Evolutionary conservation across 2,888 invertebrate species (phyloP).

Genomic region (Epinotia ramella): DNA sequence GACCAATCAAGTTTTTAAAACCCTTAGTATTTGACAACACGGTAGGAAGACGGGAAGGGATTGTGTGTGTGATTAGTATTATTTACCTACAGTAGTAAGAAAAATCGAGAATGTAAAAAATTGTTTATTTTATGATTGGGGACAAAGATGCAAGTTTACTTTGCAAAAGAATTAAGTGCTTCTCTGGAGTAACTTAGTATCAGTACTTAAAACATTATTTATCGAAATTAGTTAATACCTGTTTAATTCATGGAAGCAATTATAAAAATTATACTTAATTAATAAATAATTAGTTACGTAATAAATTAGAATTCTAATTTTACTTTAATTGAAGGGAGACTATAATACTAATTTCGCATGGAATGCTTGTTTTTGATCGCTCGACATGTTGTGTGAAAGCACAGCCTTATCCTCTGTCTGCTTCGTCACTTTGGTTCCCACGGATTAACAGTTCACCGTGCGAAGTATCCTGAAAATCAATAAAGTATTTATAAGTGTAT

Average conservation of each 20-base stretch:
- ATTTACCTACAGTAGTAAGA: not conserved
- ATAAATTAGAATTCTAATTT: conserved; percentile 15
- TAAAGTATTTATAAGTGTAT: conserved; percentile 12
- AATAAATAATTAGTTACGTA: conserved; percentile 26
- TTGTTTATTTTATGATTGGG: conserved; percentile 10
- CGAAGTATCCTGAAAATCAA: conserved; percentile 72
- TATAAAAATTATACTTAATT: conserved; percentile 24
- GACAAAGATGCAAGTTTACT: not conserved
- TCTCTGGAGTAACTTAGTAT: not conserved
- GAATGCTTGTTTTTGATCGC: conserved; percentile 28
- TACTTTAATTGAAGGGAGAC: conserved; percentile 3
- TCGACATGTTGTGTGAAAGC: conserved; percentile 10
- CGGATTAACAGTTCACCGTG: conserved; percentile 72
- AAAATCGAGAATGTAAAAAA: conserved; percentile 8
- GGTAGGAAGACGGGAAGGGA: too few species aligned
- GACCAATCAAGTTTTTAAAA: too few species aligned
- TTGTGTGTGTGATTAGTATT: too few species aligned
- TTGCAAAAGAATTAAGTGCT: not conserved
- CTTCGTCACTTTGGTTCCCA: conserved; percentile 13
- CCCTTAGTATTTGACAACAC: too few species aligned
- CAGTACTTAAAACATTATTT: conserved; percentile 30
- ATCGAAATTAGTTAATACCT: conserved; percentile 14
- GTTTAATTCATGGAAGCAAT: not conserved
- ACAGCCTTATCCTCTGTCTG: conserved; percentile 27
- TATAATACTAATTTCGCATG: conserved; percentile 22